Base-by-base conservation (phyloP, 2,888 invertebrate species). In the Pemphredon lugubris region DNA sequence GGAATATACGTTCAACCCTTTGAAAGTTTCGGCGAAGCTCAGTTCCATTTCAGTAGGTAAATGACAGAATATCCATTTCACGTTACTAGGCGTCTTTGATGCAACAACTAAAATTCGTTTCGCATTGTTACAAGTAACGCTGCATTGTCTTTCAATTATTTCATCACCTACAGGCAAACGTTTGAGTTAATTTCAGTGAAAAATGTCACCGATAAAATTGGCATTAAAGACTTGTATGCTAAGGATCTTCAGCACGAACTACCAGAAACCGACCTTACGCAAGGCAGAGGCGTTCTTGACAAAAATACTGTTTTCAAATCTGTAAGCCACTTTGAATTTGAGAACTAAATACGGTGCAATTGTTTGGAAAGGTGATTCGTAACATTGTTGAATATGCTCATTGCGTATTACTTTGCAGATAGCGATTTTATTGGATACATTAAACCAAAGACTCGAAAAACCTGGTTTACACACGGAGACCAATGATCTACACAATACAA, bases 1-100 rank as follows among this genome's bases (percentile, higher is more conserved):
- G 87, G 87, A 58, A 86, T 90, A 67, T 88, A 90, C 59, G 85
- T 90, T 11, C 90, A 90, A 72, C 90, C 90, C 2, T 91, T 90
- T 65, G 90, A 90, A 83, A 89, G 89, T 61, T 85, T 88, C 65
- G 90, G 90, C 2, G 90, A 91, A 83, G 89, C 90, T 23, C 90
- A 90, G 55, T 90, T 86, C 69, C 77, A 87, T 48, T 85, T 86
- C 40, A 86, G 85, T 6, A 83, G 81, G 88, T 88, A 77, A 67
- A 64, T 74, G 14, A 39, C 20, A 20, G 2, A 44, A 32, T 4
- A 1, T 39, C 32, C 16, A 47, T 42, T 45, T 47, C 0, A 23
- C 47, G n/a, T n/a, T n/a, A n/a, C n/a, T n/a, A n/a, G n/a, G n/a
- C n/a, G n/a, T n/a, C n/a, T n/a, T n/a, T n/a, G n/a, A n/a, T n/a